These are phyloP conservation scores for Oxygymnocypris stewartii DNA, from an alignment of 2,113 vertebrate genomes.

Conservation along the genomic window DNA sequence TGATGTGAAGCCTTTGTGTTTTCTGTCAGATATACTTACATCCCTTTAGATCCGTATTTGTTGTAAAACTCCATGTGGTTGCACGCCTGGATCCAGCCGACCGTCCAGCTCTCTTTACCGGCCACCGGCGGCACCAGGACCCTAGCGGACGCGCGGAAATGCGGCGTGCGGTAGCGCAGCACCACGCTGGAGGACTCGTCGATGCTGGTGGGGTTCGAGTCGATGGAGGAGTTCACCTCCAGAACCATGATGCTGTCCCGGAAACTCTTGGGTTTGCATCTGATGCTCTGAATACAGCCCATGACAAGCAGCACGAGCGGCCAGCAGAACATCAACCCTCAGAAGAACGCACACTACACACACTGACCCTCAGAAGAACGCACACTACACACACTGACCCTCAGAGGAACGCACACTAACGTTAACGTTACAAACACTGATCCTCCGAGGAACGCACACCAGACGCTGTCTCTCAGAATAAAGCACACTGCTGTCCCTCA, in stretches of 20 bases:
- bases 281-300: slow-evolving; percentile 98
- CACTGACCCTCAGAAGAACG: neutral
- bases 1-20: neutral
- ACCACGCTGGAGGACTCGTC: slow-evolving; percentile 96
- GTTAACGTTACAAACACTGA: no score
- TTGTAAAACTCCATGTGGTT: slow-evolving; percentile 99
- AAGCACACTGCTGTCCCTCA: neutral
- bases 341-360: neutral
- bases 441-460: neutral
- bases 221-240: slow-evolving; percentile 93
- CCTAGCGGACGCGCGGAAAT: slow-evolving; percentile 92
- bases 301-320: slow-evolving; percentile 83
- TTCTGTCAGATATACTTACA: slow-evolving; percentile 81
- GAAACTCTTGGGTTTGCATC: slow-evolving; percentile 95
- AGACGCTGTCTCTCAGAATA: neutral
- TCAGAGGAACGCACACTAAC: neutral
- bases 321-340: slow-evolving; percentile 50
- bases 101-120: slow-evolving; percentile 92
- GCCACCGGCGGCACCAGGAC: slow-evolving; percentile 89
- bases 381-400: neutral
- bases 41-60: slow-evolving; percentile 91
- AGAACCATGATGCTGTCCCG: slow-evolving; percentile 90
- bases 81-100: slow-evolving; percentile 98
- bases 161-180: slow-evolving; percentile 94
- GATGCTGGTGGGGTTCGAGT: slow-evolving; percentile 92